phyloP scores from a whole-genome alignment of 2,113 vertebrate species.

The Manacus vitellinus region DNA sequence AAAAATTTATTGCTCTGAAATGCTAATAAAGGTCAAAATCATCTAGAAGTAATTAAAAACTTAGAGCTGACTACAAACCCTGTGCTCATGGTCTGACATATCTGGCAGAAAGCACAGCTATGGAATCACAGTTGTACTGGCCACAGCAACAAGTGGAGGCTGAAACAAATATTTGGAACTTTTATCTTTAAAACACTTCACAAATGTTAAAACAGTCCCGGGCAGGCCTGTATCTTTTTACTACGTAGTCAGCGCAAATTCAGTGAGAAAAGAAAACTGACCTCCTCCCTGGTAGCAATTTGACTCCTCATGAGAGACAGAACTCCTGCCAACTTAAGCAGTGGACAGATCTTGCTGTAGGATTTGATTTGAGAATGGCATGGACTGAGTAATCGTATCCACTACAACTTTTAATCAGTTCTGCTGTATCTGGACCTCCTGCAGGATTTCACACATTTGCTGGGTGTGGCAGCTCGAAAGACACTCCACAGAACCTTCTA shows the following conservation, averaged over 20 bases:
- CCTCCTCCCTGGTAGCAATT: background rate
- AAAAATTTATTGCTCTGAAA: background rate
- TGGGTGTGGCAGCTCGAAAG: background rate
- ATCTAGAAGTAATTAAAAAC: background rate
- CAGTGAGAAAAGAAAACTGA: background rate
- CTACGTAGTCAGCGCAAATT: background rate
- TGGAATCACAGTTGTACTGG: background rate
- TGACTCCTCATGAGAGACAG: fast-evolving
- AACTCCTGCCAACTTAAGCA: background rate
- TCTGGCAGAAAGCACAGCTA: background rate
- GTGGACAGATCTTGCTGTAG: background rate
- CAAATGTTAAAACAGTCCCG: background rate
- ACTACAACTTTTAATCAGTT: background rate
- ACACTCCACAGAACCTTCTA: background rate
- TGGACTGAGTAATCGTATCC: background rate
- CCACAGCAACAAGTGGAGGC: background rate
- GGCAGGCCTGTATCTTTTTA: background rate
- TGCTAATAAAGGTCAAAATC: background rate
- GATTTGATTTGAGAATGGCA: background rate
- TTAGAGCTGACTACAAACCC: background rate
- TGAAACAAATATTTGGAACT: background rate
- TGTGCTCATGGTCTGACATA: background rate
- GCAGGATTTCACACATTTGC: background rate
- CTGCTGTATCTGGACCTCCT: background rate
- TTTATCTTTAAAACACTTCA: background rate